Conservation (phyloP, 2,888 invertebrate genomes). For the Phytoseiulus persimilis region DNA sequence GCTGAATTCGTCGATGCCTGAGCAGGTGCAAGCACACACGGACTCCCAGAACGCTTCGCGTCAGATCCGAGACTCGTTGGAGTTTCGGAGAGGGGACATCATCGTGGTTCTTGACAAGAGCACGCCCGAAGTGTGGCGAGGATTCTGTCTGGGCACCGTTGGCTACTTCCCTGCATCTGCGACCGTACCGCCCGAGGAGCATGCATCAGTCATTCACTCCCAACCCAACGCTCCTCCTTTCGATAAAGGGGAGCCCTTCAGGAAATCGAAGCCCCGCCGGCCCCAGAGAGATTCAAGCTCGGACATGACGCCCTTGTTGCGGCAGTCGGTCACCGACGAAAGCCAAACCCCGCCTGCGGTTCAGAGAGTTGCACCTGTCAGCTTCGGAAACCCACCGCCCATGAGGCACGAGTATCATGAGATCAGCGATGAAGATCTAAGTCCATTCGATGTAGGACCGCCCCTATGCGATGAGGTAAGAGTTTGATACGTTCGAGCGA, state of each 20-base stretch:
- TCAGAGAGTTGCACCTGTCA: constrained; percentile 43
- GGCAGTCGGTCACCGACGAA: constrained; percentile 17
- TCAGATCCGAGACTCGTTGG: constrained; percentile 61
- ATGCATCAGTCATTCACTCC: background rate
- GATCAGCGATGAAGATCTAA: constrained; percentile 63
- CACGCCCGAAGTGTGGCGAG: constrained; percentile 23
- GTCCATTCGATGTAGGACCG: constrained; percentile 51
- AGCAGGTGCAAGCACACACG: constrained; percentile 76
- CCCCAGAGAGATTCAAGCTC: constrained; percentile 30
- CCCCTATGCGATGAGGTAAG: constrained; percentile 51
- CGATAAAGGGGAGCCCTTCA: background rate
- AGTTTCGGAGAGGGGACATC: constrained; percentile 76
- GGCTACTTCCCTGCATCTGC: constrained; percentile 38
- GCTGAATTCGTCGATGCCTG: constrained; percentile 64
- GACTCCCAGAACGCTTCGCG: constrained; percentile 53
- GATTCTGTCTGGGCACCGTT: constrained; percentile 50
- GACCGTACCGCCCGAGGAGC: background rate
- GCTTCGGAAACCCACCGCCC: constrained; percentile 42
- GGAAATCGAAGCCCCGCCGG: constrained; percentile 5
- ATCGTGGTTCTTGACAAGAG: constrained; percentile 83
- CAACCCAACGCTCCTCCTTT: background rate
- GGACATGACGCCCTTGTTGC: constrained; percentile 24
- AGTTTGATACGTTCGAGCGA: background rate
- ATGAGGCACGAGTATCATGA: constrained; percentile 70
- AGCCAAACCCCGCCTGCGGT: constrained; percentile 28